Conservation (phyloP, 2,113 vertebrate species). For the Spea bombifrons region DNA sequence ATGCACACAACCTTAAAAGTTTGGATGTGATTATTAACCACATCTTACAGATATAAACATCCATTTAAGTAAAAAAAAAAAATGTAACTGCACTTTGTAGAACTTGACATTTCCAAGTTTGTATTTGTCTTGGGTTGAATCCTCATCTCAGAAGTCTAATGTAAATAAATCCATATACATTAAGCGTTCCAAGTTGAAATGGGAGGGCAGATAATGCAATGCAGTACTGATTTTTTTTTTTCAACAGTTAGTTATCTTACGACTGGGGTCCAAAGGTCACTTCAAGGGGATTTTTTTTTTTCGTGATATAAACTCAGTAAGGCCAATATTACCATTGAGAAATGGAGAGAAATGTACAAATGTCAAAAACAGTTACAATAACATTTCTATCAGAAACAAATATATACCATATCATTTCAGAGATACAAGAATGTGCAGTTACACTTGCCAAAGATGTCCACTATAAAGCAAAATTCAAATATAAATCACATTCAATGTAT, state of each 20-base stretch:
- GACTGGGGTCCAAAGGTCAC: conserved; percentile 78
- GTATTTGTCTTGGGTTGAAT: conserved; percentile 27
- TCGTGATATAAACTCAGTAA: conserved; percentile 68
- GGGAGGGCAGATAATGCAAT: conserved; percentile 54
- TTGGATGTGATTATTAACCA: neutral
- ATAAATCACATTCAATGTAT: conserved; percentile 69
- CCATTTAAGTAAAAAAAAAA: conserved; percentile 40
- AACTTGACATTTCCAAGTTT: conserved; percentile 45
- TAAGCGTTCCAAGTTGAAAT: conserved; percentile 51
- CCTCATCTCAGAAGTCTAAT: conserved; percentile 44
- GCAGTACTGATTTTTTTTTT: conserved; percentile 54
- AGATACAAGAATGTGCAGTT: conserved; percentile 68
- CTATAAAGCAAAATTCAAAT: conserved; percentile 76
- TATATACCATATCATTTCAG: conserved; percentile 64
- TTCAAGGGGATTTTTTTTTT: conserved; percentile 68
- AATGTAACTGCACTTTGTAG: conserved; percentile 53
- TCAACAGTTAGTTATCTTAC: conserved; percentile 71
- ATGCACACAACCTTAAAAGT: conserved; percentile 13
- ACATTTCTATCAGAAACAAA: conserved; percentile 68
- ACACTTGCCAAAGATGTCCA: conserved; percentile 67
- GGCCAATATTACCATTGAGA: conserved; percentile 70
- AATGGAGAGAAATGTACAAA: conserved; percentile 76
- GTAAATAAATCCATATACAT: conserved; percentile 56
- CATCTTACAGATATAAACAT: neutral
- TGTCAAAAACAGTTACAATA: conserved; percentile 72